Evolutionary conservation across 1,140 invertebrate species (phyloP), one percentile per base, ranked within the genome.

Genomic region (Caligus rogercresseyi): DNA sequence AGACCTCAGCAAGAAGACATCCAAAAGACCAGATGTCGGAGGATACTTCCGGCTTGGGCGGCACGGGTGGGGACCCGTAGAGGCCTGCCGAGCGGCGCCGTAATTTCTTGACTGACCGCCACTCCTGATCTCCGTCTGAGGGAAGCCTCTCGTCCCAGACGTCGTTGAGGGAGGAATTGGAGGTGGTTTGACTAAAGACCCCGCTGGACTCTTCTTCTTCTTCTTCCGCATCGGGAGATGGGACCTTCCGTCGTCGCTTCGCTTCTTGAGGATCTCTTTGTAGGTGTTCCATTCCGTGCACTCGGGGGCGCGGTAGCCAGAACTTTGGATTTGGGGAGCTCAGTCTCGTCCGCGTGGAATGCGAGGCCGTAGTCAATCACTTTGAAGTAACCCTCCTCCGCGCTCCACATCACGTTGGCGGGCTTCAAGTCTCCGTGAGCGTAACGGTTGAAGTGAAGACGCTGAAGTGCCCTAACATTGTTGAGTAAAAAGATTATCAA

Each of bases 361-460:
- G 31, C 52, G 13, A 64, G 56, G 15, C 63, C 63, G 25, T 61
- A 64, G 25, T 64, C 63, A 1, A 64, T 14, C 7, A 64, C n/a
- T 19, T 64, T 64, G 63, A 63, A 64, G 25, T 20, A 24, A n/a
- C 63, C 63, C 18, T 64, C 57, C 18, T 64, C 25, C 16, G 58
- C 25, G 24, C 57, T 54, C 63, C 63, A 64, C 25, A 43, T 61
- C 25, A 64, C 55, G 26, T 64, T 64, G 2, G 63, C 55, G 18
- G 63, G 63, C 51, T 64, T 64, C 19, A 64, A 52, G 25, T 64
- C 63, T 19, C 54, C 63, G 52, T 64, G 63, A n/a, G 61, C 63
- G 15, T 61, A 26, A 1, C 31, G 14, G 2, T 59, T 25, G 20
- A 14, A 21, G 31, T 64, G 62, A 20, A 64, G 25, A 11, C 11